Conservation (phyloP, 2,113 vertebrate genomes). For the Galemys pyrenaicus region DNA sequence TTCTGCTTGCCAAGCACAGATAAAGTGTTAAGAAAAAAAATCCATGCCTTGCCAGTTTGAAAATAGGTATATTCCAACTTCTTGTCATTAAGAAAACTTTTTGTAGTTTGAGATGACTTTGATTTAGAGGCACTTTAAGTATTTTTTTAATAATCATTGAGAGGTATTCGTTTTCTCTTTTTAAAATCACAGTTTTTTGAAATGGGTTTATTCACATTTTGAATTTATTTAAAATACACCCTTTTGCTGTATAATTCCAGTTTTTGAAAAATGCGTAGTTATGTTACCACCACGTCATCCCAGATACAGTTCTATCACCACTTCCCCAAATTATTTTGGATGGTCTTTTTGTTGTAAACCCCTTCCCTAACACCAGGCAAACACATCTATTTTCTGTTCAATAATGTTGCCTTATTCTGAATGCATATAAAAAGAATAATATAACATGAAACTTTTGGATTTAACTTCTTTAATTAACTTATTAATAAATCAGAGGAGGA, state of each 20-base stretch:
- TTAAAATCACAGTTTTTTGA: constrained; percentile 8
- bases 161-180: background rate
- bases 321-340: background rate
- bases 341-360: background rate
- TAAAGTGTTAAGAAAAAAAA: constrained; percentile 25
- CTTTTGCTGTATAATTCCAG: background rate
- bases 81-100: constrained; percentile 55
- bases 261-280: background rate
- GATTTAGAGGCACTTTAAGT: constrained; percentile 6
- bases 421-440: background rate
- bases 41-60: constrained; percentile 56
- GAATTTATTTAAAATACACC: background rate
- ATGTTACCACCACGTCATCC: background rate
- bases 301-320: background rate
- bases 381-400: background rate
- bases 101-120: constrained; percentile 45
- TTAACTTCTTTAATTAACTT: background rate
- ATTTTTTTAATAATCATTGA: background rate
- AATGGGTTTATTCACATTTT: constrained; percentile 17
- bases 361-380: background rate
- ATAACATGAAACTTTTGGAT: background rate
- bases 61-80: constrained; percentile 44
- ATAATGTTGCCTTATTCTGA: background rate
- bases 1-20: constrained; percentile 51
- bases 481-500: background rate